phyloP scores from a whole-genome alignment of 2,888 invertebrate genomes.

The Serripes groenlandicus region DNA sequence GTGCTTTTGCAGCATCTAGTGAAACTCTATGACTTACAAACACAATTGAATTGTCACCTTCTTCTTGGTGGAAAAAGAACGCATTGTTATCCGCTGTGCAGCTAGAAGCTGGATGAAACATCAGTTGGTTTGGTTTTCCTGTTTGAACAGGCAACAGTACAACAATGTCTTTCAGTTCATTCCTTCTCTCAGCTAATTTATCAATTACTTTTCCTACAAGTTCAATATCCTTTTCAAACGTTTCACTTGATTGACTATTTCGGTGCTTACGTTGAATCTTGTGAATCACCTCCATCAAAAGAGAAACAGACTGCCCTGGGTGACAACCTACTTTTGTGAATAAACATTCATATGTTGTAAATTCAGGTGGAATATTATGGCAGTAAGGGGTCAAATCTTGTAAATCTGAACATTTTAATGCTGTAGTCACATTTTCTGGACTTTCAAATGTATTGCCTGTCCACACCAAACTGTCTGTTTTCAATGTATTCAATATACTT shows the following conservation, averaged over 20 bases:
- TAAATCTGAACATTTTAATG: conserved; percentile 16
- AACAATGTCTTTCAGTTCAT: conserved; percentile 3
- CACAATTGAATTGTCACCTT: conserved; percentile 30
- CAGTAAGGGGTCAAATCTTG: conserved; percentile 61
- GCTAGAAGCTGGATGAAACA: conserved; percentile 32
- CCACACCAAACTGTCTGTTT: conserved; percentile 47
- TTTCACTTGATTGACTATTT: background rate
- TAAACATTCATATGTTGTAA: conserved; percentile 33
- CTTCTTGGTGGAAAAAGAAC: conserved; percentile 42
- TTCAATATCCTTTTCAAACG: conserved; percentile 39
- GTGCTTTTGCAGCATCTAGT: conserved; percentile 68
- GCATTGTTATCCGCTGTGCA: conserved; percentile 59
- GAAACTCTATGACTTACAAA: conserved; percentile 76
- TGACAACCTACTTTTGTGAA: conserved; percentile 50
- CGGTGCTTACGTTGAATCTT: conserved; percentile 46
- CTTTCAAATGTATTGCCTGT: conserved; percentile 59
- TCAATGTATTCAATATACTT: background rate
- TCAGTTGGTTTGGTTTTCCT: background rate
- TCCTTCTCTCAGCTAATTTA: conserved; percentile 23
- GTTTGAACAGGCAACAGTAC: conserved; percentile 54
- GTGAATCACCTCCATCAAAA: conserved; percentile 34
- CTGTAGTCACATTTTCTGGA: conserved; percentile 34
- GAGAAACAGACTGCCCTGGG: conserved; percentile 27
- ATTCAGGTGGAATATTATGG: conserved; percentile 52
- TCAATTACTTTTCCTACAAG: conserved; percentile 59